Conservation (phyloP, 2,113 vertebrate genomes). For the Microtus ochrogaster region DNA sequence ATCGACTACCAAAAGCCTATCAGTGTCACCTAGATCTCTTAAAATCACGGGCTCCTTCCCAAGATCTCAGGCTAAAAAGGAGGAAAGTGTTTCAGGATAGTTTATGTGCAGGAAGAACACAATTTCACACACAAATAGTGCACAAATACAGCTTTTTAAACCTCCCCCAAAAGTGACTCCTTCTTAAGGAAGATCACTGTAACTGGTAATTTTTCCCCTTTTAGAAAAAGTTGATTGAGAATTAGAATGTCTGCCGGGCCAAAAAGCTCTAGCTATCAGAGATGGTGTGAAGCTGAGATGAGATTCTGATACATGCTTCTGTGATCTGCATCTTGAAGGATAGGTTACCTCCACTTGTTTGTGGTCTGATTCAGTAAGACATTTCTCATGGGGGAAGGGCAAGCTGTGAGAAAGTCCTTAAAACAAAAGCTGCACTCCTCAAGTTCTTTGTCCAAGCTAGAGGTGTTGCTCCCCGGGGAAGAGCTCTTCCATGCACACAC, state of each 20-base stretch:
- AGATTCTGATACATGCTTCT: neutral
- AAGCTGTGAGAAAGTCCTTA: neutral
- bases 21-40: conserved; percentile 59
- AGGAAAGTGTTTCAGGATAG: conserved; percentile 43
- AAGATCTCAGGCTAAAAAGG: neutral
- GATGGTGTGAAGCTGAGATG: conserved; percentile 17
- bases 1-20: conserved; percentile 59
- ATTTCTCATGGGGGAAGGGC: conserved; percentile 63
- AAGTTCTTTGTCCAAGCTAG: neutral
- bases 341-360: conserved; percentile 75
- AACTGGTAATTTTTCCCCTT: conserved; percentile 30
- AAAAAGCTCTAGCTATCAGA: neutral
- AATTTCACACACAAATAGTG: conserved; percentile 53
- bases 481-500: neutral
- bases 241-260: conserved; percentile 31
- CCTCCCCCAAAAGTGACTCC: conserved; percentile 35
- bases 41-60: conserved; percentile 58
- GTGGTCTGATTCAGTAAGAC: conserved; percentile 74
- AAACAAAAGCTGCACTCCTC: conserved; percentile 14
- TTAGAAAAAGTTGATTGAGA: conserved; percentile 54
- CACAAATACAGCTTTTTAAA: conserved; percentile 45
- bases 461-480: neutral
- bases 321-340: conserved; percentile 69
- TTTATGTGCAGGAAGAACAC: conserved; percentile 41
- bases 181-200: conserved; percentile 32